Evolutionary conservation across 1,140 invertebrate species (phyloP).

Genomic region (Phortica variegata): DNA sequence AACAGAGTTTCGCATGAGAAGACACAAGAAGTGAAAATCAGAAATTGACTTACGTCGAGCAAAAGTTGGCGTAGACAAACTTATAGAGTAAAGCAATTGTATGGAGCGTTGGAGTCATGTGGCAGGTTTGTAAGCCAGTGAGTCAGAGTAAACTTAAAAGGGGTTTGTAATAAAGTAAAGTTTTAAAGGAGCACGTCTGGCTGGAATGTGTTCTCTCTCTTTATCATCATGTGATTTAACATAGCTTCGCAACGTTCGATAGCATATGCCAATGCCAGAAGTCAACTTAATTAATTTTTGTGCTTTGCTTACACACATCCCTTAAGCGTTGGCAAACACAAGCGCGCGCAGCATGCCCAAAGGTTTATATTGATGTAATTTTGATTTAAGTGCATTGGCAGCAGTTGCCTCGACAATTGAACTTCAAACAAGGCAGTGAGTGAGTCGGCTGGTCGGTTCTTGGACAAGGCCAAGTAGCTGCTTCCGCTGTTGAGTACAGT

Average conservation of each 20-base stretch:
- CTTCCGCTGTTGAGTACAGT: neutral
- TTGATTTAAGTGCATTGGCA: conserved; percentile 30
- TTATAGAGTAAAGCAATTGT: neutral
- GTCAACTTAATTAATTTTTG: conserved; percentile 53
- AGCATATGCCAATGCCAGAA: conserved; percentile 47
- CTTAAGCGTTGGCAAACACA: too few species aligned
- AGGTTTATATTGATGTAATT: conserved; percentile 12
- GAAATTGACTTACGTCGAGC: too few species aligned
- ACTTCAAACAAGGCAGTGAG: too few species aligned
- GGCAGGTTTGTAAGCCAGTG: too few species aligned
- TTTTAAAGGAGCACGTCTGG: too few species aligned
- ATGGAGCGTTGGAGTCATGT: conserved; percentile 22
- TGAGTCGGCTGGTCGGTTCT: too few species aligned
- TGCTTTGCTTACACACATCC: conserved; percentile 14
- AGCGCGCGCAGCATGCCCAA: neutral
- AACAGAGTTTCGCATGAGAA: neutral
- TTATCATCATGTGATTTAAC: too few species aligned
- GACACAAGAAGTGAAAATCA: neutral
- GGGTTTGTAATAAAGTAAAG: too few species aligned
- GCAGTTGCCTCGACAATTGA: conserved; percentile 7
- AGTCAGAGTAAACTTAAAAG: too few species aligned
- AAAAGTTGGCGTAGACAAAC: too few species aligned
- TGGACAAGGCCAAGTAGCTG: conserved; percentile 19
- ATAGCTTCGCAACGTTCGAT: too few species aligned
- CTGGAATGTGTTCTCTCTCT: too few species aligned